Evolutionary conservation across 1,140 invertebrate genomes (phyloP).

Genomic region (Zaprionus vittiger): DNA sequence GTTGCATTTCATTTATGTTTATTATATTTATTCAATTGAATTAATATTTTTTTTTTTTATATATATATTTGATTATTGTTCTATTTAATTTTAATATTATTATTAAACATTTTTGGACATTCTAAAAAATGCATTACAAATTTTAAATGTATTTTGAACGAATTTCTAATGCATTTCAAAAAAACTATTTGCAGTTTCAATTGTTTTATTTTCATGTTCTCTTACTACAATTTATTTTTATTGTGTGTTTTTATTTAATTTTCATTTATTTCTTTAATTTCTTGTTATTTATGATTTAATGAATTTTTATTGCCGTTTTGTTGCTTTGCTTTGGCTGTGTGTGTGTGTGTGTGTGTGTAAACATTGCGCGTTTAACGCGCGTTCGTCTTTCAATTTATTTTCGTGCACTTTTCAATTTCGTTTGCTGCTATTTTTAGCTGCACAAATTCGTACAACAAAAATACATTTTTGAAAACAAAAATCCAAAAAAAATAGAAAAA

Average conservation of each 20-base stretch:
- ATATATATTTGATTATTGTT: too few relatives aligned
- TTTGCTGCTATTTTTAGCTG: slow-evolving; percentile 47
- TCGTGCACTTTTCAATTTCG: slow-evolving; percentile 41
- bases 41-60: too few relatives aligned
- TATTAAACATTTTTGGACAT: too few relatives aligned
- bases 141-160: too few relatives aligned
- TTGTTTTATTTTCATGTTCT: neutral
- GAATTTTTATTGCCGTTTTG: slow-evolving; percentile 16
- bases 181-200: neutral
- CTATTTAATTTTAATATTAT: too few relatives aligned
- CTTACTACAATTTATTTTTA: slow-evolving; percentile 4
- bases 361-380: slow-evolving; percentile 14
- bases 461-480: slow-evolving; percentile 25
- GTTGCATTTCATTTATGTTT: too few relatives aligned
- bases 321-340: slow-evolving; percentile 1
- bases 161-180: neutral
- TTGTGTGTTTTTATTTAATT: neutral
- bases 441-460: slow-evolving; percentile 11
- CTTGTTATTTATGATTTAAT: slow-evolving; percentile 18
- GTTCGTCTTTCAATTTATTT: slow-evolving; percentile 36
- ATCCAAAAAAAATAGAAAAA: slow-evolving; percentile 3
- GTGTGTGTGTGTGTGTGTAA: slow-evolving; percentile 2
- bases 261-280: neutral
- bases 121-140: too few relatives aligned
- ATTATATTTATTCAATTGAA: too few relatives aligned